phyloP scores from a whole-genome alignment of 2,113 vertebrate species.

The Setophaga petechia region DNA sequence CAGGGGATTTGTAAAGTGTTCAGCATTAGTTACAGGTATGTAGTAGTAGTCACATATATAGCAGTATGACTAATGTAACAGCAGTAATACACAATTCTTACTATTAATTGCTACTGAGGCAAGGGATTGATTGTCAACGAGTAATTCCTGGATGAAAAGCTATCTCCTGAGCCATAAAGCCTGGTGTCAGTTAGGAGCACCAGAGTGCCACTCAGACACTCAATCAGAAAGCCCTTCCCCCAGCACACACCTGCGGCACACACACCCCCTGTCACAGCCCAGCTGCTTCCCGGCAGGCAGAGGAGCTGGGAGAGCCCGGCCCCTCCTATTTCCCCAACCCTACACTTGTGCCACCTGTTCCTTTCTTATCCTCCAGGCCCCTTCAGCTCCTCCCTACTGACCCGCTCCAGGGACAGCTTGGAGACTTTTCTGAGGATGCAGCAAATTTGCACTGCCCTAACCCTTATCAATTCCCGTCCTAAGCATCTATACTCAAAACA shows the following conservation, averaged over 20 bases:
- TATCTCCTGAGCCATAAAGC: background rate
- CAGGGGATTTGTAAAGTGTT: background rate
- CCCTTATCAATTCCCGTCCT: fast-evolving
- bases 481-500: background rate
- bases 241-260: background rate
- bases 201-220: fast-evolving
- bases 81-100: background rate
- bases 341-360: background rate
- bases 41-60: too few relatives aligned
- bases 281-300: fast-evolving
- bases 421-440: background rate
- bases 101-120: background rate
- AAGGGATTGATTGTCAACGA: background rate
- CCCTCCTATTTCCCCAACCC: fast-evolving
- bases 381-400: background rate
- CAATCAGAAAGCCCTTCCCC: fast-evolving
- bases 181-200: fast-evolving
- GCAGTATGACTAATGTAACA: background rate
- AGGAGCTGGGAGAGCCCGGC: fast-evolving
- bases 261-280: background rate
- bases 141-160: background rate
- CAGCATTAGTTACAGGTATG: background rate
- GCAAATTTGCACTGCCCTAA: background rate
- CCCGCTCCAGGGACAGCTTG: fast-evolving
- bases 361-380: background rate